Percentiles rank a stretch among this genome's conserved stretches.
Evolutionary conservation across 2,113 vertebrate species (phyloP).

Genomic region (Saguinus imperator): DNA sequence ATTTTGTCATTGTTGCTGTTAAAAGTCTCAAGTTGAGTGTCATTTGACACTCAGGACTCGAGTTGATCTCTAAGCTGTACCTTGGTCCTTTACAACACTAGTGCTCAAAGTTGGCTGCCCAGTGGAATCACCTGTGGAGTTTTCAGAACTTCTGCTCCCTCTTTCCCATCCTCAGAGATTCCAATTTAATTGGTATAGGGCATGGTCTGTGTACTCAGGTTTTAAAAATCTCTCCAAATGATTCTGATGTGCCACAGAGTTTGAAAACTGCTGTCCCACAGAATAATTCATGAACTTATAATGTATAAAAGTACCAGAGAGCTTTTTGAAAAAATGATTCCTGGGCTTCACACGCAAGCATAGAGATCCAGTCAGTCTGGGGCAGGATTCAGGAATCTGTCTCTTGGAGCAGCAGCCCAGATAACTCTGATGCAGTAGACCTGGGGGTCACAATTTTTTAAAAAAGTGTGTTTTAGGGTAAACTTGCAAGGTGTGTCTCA

Average conservation of each 20-base stretch:
- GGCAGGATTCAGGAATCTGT: neutral
- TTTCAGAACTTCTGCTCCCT: neutral
- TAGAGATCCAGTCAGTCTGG: neutral
- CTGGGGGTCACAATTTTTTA: neutral
- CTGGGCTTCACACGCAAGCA: neutral
- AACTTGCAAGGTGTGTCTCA: neutral
- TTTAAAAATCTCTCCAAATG: neutral
- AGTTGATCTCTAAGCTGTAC: neutral
- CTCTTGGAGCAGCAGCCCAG: neutral
- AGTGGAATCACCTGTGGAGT: neutral
- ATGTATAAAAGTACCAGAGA: neutral
- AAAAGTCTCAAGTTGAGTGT: neutral
- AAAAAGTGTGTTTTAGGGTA: neutral
- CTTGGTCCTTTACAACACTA: neutral
- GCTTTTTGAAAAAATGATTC: neutral
- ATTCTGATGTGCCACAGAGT: neutral
- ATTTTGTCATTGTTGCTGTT: neutral
- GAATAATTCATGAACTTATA: neutral
- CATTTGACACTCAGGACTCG: neutral
- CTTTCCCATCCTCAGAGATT: neutral
- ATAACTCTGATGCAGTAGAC: neutral
- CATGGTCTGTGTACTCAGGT: neutral
- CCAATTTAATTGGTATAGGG: neutral
- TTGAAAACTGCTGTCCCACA: neutral
- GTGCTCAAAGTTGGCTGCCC: neutral